Evolutionary conservation across 2,888 invertebrate genomes (phyloP).

Genomic region (Apodemia hepburni): DNA sequence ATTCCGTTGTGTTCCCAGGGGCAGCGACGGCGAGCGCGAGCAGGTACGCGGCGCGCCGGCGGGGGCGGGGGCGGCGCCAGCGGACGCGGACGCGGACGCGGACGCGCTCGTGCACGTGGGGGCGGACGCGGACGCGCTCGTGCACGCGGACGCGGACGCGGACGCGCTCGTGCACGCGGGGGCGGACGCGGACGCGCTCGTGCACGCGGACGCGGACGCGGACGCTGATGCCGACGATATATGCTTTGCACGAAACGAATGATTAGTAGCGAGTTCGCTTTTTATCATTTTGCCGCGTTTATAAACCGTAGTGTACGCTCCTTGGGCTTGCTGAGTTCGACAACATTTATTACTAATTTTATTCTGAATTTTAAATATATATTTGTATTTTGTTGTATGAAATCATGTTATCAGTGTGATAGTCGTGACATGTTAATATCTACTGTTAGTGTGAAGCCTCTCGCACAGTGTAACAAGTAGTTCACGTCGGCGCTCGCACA

Average conservation of each 20-base stretch:
- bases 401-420: too few relatives aligned
- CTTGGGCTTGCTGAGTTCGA: not conserved
- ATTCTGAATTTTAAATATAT: not conserved
- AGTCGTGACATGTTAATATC: not conserved
- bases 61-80: too few relatives aligned
- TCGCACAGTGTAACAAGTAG: too few relatives aligned
- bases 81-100: too few relatives aligned
- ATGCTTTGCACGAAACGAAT: conserved; percentile 1
- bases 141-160: not conserved
- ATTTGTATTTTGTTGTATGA: not conserved
- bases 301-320: not conserved
- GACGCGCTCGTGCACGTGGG: conserved; percentile 22
- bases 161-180: too few relatives aligned
- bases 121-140: not conserved
- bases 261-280: not conserved
- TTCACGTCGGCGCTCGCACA: too few relatives aligned
- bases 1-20: not conserved
- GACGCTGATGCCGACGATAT: not conserved
- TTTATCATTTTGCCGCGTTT: not conserved
- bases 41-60: conserved; percentile 22
- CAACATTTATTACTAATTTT: not conserved
- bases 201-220: not conserved
- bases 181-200: conserved; percentile 20
- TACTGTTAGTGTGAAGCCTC: not conserved
- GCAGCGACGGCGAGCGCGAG: conserved; percentile 13